Conservation (phyloP, 2,113 vertebrate species). For the Carlito syrichta region DNA sequence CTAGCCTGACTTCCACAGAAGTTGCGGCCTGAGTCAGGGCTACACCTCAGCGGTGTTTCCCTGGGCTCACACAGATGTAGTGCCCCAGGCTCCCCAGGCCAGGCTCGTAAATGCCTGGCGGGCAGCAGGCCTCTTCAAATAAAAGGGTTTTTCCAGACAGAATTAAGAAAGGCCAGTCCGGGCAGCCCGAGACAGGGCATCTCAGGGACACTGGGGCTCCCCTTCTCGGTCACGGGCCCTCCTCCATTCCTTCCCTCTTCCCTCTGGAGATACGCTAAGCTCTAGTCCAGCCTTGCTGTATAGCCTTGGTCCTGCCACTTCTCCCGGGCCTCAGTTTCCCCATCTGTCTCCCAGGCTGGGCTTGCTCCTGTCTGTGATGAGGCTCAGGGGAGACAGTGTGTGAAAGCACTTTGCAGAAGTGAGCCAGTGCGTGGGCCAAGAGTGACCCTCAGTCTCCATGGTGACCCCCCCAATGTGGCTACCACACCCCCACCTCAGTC, state of each 20-base stretch:
- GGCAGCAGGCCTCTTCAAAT: neutral
- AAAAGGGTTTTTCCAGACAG: neutral
- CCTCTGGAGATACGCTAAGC: neutral
- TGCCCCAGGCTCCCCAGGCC: neutral
- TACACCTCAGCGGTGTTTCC: neutral
- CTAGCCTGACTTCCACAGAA: neutral
- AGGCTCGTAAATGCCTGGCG: neutral
- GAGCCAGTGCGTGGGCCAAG: accelerated
- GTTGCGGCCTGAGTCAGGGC: neutral
- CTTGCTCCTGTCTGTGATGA: neutral
- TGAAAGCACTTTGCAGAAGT: too few species aligned
- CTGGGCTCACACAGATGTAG: neutral
- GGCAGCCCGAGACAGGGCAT: neutral
- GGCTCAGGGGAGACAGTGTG: accelerated
- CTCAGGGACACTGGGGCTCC: neutral
- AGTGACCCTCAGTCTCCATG: neutral
- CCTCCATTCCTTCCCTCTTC: neutral
- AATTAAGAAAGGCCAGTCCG: neutral
- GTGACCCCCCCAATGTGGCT: neutral
- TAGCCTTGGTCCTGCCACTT: neutral
- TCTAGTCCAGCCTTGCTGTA: neutral
- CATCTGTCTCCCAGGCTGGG: neutral
- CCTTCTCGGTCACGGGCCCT: neutral
- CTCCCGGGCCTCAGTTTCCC: neutral
- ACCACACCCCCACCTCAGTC: accelerated